These are phyloP conservation scores for Chaenocephalus aceratus DNA, from an alignment of 2,113 vertebrate genomes.

Conservation along the genomic window DNA sequence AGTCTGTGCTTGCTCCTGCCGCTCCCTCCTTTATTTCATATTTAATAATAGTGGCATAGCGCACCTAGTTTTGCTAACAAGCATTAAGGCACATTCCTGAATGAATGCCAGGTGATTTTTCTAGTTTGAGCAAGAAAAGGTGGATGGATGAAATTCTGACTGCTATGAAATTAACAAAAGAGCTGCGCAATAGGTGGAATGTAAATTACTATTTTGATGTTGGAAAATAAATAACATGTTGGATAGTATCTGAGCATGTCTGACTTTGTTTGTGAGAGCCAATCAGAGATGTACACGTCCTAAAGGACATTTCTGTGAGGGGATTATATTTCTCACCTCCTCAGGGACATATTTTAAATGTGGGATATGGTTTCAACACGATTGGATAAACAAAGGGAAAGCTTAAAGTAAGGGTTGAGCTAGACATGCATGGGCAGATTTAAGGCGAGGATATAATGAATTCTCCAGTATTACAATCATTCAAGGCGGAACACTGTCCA, in stretches of 20 bases:
- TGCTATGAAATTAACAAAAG: not conserved
- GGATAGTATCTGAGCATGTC: not conserved
- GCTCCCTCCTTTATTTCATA: slow-evolving; percentile 13
- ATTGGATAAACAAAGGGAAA: not conserved
- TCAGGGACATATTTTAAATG: not conserved
- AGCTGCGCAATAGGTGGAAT: not conserved
- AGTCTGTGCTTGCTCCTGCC: slow-evolving; percentile 16
- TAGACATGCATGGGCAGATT: not conserved
- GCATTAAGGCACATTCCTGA: not conserved
- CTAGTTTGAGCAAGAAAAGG: not conserved
- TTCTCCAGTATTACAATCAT: not conserved
- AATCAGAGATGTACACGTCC: not conserved
- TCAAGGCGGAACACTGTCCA: not conserved
- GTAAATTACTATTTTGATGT: not conserved
- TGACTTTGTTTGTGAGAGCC: not conserved
- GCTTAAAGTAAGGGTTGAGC: not conserved
- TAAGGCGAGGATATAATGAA: not conserved
- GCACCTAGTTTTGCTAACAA: not conserved
- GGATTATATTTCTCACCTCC: not conserved
- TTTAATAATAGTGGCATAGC: not conserved
- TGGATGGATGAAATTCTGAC: not conserved
- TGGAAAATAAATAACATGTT: not conserved
- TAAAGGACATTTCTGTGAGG: not conserved
- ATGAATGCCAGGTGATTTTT: not conserved
- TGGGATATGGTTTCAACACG: not conserved